Conservation (phyloP, 2,113 vertebrate genomes). For the Bagarius yarrelli region DNA sequence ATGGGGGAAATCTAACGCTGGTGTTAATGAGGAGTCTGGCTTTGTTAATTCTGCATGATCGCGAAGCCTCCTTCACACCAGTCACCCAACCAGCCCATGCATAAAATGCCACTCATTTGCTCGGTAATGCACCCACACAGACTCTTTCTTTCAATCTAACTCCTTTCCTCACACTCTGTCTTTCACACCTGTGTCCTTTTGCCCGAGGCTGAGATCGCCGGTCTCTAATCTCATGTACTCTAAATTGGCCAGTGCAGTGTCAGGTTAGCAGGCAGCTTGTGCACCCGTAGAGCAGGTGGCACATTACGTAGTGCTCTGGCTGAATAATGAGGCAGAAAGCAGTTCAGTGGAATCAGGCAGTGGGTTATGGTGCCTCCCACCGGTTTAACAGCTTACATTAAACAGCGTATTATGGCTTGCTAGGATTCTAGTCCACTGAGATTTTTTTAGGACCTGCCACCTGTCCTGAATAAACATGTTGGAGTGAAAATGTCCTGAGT, state of each 20-base stretch:
- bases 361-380: slow-evolving; percentile 31
- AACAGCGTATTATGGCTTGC: slow-evolving; percentile 38
- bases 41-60: slow-evolving; percentile 21
- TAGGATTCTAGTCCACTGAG: slow-evolving; percentile 13
- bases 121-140: neutral
- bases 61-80: neutral
- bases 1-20: neutral
- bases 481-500: neutral
- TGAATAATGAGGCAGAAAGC: slow-evolving; percentile 35
- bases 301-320: slow-evolving; percentile 29
- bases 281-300: slow-evolving; percentile 32
- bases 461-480: slow-evolving; percentile 7
- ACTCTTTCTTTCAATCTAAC: slow-evolving; percentile 1
- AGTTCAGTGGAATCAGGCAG: slow-evolving; percentile 21
- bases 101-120: neutral
- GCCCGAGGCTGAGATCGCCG: slow-evolving; percentile 24
- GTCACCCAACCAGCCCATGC: neutral
- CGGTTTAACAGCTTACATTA: slow-evolving; percentile 36
- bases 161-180: neutral
- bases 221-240: slow-evolving; percentile 21
- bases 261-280: slow-evolving; percentile 34
- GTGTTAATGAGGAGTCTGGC: neutral
- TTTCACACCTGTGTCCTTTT: slow-evolving; percentile 30
- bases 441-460: slow-evolving; percentile 13
- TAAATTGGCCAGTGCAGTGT: slow-evolving; percentile 38